These are phyloP conservation scores for Clarias laeviceps DNA, from an alignment of 2,797 vertebrate genomes.

Conservation along the genomic window DNA sequence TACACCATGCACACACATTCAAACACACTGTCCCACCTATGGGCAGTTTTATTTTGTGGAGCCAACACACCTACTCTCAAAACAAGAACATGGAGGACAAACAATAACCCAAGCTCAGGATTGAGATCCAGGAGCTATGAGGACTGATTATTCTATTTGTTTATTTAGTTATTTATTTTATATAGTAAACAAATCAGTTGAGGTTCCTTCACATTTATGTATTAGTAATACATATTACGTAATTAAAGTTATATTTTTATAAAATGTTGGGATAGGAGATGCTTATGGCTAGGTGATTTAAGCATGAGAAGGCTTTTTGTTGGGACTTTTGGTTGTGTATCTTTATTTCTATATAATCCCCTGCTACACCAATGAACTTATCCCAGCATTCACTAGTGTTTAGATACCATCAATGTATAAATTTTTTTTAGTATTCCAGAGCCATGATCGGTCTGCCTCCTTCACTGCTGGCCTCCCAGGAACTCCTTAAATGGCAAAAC, in stretches of 20 bases:
- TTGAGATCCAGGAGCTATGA: not conserved
- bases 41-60: not conserved
- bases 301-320: too few relatives aligned
- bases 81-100: not conserved
- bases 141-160: not conserved
- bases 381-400: too few relatives aligned
- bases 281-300: not conserved
- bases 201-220: not conserved
- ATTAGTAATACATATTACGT: not conserved
- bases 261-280: slow-evolving; percentile 4
- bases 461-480: too few relatives aligned
- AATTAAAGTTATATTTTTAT: not conserved
- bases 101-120: not conserved
- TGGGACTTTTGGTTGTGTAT: too few relatives aligned
- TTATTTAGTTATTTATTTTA: not conserved
- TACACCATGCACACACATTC: not conserved
- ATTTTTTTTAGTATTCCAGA: too few relatives aligned
- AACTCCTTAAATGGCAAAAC: too few relatives aligned
- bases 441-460: too few relatives aligned
- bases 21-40: not conserved
- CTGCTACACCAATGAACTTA: too few relatives aligned
- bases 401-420: too few relatives aligned
- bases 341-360: too few relatives aligned
- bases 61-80: not conserved
- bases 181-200: not conserved